Conservation (phyloP, 1,140 invertebrate genomes). For the Chironomus striatipennis region DNA sequence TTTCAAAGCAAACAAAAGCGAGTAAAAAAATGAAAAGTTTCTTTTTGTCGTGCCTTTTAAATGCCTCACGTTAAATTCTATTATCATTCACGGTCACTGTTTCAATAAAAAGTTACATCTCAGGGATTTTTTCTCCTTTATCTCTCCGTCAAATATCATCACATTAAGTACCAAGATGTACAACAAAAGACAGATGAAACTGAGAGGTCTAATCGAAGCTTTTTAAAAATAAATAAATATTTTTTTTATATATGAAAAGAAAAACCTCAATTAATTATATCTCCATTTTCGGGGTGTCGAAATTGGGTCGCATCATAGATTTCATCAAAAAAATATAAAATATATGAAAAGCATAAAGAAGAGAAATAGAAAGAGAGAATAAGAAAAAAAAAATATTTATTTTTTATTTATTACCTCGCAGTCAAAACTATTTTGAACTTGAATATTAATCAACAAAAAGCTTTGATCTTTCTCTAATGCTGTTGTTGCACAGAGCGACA, state of each 20-base stretch:
- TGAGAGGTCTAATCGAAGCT: too few relatives aligned
- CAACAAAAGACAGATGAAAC: too few relatives aligned
- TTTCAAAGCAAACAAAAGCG: too few relatives aligned
- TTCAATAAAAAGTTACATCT: not conserved
- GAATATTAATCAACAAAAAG: not conserved
- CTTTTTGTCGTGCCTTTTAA: not conserved
- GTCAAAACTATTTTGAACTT: not conserved
- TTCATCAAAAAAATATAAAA: too few relatives aligned
- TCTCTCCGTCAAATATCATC: too few relatives aligned
- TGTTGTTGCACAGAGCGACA: not conserved
- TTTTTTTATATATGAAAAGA: too few relatives aligned
- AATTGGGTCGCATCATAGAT: slow-evolving; percentile 21
- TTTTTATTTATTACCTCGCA: slow-evolving; percentile 8
- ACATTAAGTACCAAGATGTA: too few relatives aligned
- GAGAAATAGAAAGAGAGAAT: not conserved
- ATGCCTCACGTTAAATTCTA: not conserved
- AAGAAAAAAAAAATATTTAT: not conserved
- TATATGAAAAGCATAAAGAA: too few relatives aligned
- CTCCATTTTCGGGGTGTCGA: slow-evolving; percentile 15
- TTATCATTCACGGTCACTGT: slow-evolving; percentile 1
- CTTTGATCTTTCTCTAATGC: not conserved
- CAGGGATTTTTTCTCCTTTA: not conserved
- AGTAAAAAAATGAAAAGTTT: too few relatives aligned
- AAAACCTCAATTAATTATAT: slow-evolving; percentile 20
- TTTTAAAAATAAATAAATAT: too few relatives aligned